phyloP scores from a whole-genome alignment of 2,888 invertebrate species.

The Apodemia mormo region DNA sequence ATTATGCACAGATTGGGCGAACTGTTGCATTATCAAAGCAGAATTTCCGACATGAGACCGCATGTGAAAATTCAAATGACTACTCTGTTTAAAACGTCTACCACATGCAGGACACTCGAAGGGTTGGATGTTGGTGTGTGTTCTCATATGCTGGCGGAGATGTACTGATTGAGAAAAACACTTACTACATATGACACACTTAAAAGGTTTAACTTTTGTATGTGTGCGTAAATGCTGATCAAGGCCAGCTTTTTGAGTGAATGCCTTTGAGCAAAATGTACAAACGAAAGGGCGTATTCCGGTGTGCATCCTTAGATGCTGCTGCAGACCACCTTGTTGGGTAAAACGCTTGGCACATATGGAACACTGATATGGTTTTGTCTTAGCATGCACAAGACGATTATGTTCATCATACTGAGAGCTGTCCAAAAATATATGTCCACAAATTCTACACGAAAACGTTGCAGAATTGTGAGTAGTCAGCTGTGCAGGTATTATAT shows the following conservation, averaged over 20 bases:
- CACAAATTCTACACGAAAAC: slow-evolving; percentile 62
- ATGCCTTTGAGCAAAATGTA: slow-evolving; percentile 68
- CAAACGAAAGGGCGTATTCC: slow-evolving; percentile 70
- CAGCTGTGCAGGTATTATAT: slow-evolving; percentile 43
- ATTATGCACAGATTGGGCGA: slow-evolving; percentile 48
- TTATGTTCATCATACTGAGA: slow-evolving; percentile 64
- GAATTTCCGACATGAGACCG: slow-evolving; percentile 60
- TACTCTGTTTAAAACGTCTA: slow-evolving; percentile 71
- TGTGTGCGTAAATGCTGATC: slow-evolving; percentile 76
- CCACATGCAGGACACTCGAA: slow-evolving; percentile 69
- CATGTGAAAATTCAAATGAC: slow-evolving; percentile 75
- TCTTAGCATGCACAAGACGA: slow-evolving; percentile 62
- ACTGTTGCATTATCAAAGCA: slow-evolving; percentile 50
- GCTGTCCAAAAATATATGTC: slow-evolving; percentile 57
- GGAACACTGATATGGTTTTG: slow-evolving; percentile 68
- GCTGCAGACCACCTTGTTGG: slow-evolving; percentile 72
- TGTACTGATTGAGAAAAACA: slow-evolving; percentile 76
- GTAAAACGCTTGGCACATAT: slow-evolving; percentile 72
- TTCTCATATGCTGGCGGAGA: slow-evolving; percentile 74
- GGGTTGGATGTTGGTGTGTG: slow-evolving; percentile 75
- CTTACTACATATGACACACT: slow-evolving; percentile 71
- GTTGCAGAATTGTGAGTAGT: slow-evolving; percentile 45
- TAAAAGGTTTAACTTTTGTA: slow-evolving; percentile 73
- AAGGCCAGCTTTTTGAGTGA: slow-evolving; percentile 73
- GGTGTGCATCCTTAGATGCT: slow-evolving; percentile 75